Evolutionary conservation across 2,888 invertebrate genomes (phyloP).

Genomic region (Bombylius major): DNA sequence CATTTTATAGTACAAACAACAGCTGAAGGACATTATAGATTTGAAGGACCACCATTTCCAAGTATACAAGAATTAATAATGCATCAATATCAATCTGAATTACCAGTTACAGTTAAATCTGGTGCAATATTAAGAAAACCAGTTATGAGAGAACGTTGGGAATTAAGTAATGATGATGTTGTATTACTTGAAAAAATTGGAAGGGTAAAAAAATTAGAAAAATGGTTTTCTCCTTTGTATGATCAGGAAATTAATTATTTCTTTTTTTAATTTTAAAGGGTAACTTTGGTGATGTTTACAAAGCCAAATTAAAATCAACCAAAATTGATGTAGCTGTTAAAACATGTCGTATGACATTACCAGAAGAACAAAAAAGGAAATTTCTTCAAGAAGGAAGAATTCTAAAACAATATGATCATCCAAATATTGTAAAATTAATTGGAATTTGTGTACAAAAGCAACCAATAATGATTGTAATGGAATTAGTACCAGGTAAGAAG

Average conservation of each 20-base stretch:
- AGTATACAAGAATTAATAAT: constrained; percentile 84
- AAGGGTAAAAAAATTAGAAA: constrained; percentile 53
- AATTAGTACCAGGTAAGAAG: constrained; percentile 54
- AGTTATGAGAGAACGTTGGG: constrained; percentile 85
- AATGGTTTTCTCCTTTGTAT: neutral
- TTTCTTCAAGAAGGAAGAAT: constrained; percentile 93
- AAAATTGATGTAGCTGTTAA: constrained; percentile 88
- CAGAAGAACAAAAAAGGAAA: constrained; percentile 87
- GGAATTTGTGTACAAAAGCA: constrained; percentile 97
- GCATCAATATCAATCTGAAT: constrained; percentile 74
- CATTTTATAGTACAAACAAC: constrained; percentile 96
- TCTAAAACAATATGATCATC: constrained; percentile 91
- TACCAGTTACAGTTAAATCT: constrained; percentile 83
- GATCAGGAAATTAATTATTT: neutral
- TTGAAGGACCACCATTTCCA: constrained; percentile 88
- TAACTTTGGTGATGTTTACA: constrained; percentile 95
- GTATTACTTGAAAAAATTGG: constrained; percentile 86
- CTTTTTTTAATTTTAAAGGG: constrained; percentile 47
- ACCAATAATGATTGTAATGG: constrained; percentile 99
- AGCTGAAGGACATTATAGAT: constrained; percentile 80
- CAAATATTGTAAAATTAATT: constrained; percentile 89
- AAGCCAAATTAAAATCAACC: constrained; percentile 70
- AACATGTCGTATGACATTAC: constrained; percentile 85
- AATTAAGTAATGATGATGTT: constrained; percentile 91
- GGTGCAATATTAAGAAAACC: constrained; percentile 79